Evolutionary conservation across 2,113 vertebrate species (phyloP), one percentile per base, ranked within the genome.

Genomic region (Trachemys scripta): DNA sequence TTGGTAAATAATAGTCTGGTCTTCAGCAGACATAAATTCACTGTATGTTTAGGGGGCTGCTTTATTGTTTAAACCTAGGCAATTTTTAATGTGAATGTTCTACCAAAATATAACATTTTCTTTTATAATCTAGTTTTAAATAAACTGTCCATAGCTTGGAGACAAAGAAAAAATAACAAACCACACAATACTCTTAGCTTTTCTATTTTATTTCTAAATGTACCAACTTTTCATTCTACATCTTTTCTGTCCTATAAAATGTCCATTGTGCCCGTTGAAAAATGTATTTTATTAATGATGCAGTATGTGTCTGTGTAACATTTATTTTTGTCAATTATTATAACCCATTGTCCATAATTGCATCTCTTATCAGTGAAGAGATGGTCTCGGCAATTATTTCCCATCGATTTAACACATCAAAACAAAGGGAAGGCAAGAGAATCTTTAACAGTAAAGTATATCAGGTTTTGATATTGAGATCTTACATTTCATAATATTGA

Each of bases 401-500:
- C 10, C 20, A 80, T 65, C 47, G 1, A 0, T 85, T 45, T 2
- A 88, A 85, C 50, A 12, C 51, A 82, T 87, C 89, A 88, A 69
- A 69, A 84, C 47, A 92, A 86, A 89, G 82, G 72, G 5, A 72
- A 78, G 56, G 24, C 35, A 79, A 54, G 72, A 62, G 69, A 5
- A 19, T 90, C 82, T 97, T 57, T 86, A 80, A 78, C 56, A 86
- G 29, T 14, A 90, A 5, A 82, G 45, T 69, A 50, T n/a, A 57
- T 10, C 69, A 94, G 69, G 90, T 90, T 89, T 94, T 90, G 96
- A 93, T 92, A 50, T 89, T 82, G 54, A 69, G 89, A 56, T 65
- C 75, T 85, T 96, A 87, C 62, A 57, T 92, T 95, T 98, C 53
- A 75, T 89, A 95, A 97, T 53, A 25, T 81, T 95, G 78, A 93